Evolutionary conservation across 2,888 invertebrate species (phyloP).

Genomic region (Acanthopleura granulata): DNA sequence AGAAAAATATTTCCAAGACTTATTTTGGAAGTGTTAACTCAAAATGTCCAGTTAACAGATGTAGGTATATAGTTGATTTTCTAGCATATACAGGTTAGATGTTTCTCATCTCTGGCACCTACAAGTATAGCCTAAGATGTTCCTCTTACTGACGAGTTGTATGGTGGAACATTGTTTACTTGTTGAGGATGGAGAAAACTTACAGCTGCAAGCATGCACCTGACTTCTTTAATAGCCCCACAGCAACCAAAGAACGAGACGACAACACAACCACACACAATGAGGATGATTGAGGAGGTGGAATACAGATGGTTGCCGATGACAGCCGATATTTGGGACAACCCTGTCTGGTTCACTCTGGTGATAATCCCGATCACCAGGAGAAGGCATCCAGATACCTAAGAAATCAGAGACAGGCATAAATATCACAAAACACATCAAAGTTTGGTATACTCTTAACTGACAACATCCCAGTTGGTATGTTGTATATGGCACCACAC

Average conservation of each 20-base stretch:
- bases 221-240: constrained; percentile 93
- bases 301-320: constrained; percentile 86
- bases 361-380: constrained; percentile 88
- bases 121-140: not conserved
- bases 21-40: too few species aligned
- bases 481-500: too few species aligned
- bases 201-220: constrained; percentile 92
- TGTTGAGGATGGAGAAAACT: constrained; percentile 63
- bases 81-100: too few species aligned
- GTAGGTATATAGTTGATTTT: too few species aligned
- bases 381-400: constrained; percentile 68
- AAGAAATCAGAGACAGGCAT: constrained; percentile 22
- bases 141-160: not conserved
- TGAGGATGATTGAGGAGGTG: constrained; percentile 86
- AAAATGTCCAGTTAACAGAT: too few species aligned
- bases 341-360: constrained; percentile 84
- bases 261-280: constrained; percentile 85
- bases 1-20: too few species aligned
- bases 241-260: constrained; percentile 92
- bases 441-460: too few species aligned
- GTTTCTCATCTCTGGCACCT: too few species aligned
- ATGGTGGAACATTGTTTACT: not conserved
- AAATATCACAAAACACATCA: not conserved
- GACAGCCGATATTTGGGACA: constrained; percentile 80
- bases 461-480: too few species aligned